Evolutionary conservation across 2,113 vertebrate species (phyloP), one percentile per base, ranked within the genome.

Genomic region (Tachuris rubrigastra): DNA sequence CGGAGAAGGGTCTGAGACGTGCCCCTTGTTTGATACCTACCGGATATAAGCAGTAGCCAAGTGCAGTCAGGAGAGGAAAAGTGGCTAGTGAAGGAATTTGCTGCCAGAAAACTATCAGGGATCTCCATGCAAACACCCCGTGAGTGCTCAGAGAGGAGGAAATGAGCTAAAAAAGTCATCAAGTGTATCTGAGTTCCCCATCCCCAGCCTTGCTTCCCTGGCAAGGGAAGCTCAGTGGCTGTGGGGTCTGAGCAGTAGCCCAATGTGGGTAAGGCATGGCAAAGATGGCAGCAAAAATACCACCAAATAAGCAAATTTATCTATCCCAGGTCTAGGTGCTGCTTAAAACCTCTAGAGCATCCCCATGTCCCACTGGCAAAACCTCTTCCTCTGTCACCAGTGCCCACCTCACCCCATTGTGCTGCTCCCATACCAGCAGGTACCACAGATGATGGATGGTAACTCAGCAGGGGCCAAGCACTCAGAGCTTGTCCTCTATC

Each of bases 21-120:
- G 14, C 63, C 28, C 35, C 4, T 1, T 3, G 0, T 49, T 19
- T 33, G 19, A 1, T 17, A n/a, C 28, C 11, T 33, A 4, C 22
- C 8, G 6, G 55, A 2, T 8, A 39, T 0, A 28, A 63, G 25
- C 33, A 13, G 60, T 39, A 71, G 60, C 31, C 14, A 15, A 53
- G 33, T 0, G 0, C 27, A 65, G 41, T 2, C 1, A 0, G 30
- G 31, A 71, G 39, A 65, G 35, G 60, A n/a, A 20, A 60, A 18
- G 39, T 41, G 59, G 65, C 37, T 68, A 23, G 5, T 37, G 16
- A 11, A 30, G 20, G 39, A 3, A 15, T 59, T 31, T 65, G 22
- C 41, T 65, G 41, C 37, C 50, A 53, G 53, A 71, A 69, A 15
- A 37, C 18, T 7, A 5, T 46, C 67, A 31, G 31, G 7, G 12